Base-by-base conservation (phyloP, 2,113 vertebrate genomes). In the Phyllostomus hastatus region DNA sequence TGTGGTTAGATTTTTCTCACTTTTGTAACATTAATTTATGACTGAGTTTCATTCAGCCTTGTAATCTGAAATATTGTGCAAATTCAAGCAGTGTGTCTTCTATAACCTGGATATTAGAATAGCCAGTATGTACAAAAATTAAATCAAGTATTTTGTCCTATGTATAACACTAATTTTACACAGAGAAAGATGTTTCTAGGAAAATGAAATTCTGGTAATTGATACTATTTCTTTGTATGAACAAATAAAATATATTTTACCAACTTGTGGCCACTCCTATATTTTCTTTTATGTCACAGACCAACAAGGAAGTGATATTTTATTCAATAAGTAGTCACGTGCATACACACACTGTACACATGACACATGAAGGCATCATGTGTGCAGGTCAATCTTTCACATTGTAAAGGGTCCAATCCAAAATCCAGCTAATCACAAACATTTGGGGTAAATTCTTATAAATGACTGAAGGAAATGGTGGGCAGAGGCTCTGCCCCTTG, bases 201-300 rank as follows among this genome's bases (percentile, higher is more conserved):
- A 97, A 99, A 99, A 98, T 99, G 98, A 98, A 99, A 99, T 99
- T 99, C 99, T 99, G 99, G 98, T 99, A 99, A 99, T 99, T 99
- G 99, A 99, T 99, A 99, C 99, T 98, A 98, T 99, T 99, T 99
- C 99, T 99, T 99, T 99, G 99, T 99, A 99, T 99, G 99, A 99
- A 99, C 98, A 99, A 99, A 99, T 99, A 99, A 99, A 99, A 98
- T 99, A 98, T 99, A 99, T 99, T 99, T 99, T 99, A 98, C 97
- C 99, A 99, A 99, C 98, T 0, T 0, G 9, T 31, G 75, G 82
- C 26, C 59, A 28, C 0, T 28, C 82, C 43, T n/a, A 1, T 87
- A 75, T 92, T 67, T 94, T 79, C 2, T 48, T 52, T 20, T n/a
- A 11, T 57, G 5, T 41, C 50, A n/a, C 1, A 33, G 31, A 14